A percentile compares a stretch with the other conserved stretches of the same genome.
These are phyloP conservation scores for Myotis yumanensis DNA, from an alignment of 2,113 vertebrate species.

Conservation along the genomic window DNA sequence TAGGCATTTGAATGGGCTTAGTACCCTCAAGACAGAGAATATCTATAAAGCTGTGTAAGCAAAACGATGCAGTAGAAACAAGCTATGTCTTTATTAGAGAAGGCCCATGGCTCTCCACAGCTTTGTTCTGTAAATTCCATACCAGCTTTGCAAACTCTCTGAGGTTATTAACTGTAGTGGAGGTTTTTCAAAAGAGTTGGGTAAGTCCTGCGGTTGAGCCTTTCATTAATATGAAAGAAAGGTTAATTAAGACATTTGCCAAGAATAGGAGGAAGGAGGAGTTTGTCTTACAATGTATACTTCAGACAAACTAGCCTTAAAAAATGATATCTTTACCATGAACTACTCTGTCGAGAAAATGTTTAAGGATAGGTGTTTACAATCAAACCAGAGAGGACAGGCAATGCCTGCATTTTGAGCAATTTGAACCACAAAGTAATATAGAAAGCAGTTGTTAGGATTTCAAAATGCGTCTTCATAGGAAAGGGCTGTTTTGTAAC, in stretches of 20 bases:
- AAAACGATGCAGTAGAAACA: slow-evolving; percentile 81
- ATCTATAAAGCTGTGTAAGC: slow-evolving; percentile 75
- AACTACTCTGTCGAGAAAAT: background rate
- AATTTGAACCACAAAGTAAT: background rate
- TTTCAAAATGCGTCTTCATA: slow-evolving; percentile 37
- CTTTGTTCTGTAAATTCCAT: slow-evolving; percentile 86
- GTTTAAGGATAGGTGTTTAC: background rate
- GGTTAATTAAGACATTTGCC: slow-evolving; percentile 76
- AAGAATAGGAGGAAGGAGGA: slow-evolving; percentile 51
- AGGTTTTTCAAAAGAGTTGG: slow-evolving; percentile 30
- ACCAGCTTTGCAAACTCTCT: slow-evolving; percentile 80
- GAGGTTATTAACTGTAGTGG: slow-evolving; percentile 82
- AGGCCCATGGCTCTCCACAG: slow-evolving; percentile 82
- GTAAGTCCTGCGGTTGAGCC: slow-evolving; percentile 61
- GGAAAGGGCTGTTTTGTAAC: background rate
- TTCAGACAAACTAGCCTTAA: background rate
- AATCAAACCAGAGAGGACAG: background rate
- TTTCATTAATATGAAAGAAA: slow-evolving; percentile 81
- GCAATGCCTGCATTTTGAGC: background rate
- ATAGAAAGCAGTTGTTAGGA: background rate
- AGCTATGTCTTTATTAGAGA: slow-evolving; percentile 83
- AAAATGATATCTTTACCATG: background rate
- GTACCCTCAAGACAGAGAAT: slow-evolving; percentile 80
- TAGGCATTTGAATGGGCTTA: slow-evolving; percentile 77
- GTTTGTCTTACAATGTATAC: background rate